These are phyloP conservation scores for Trochalopteron elliotii DNA, from an alignment of 2,113 vertebrate species.

Conservation along the genomic window DNA sequence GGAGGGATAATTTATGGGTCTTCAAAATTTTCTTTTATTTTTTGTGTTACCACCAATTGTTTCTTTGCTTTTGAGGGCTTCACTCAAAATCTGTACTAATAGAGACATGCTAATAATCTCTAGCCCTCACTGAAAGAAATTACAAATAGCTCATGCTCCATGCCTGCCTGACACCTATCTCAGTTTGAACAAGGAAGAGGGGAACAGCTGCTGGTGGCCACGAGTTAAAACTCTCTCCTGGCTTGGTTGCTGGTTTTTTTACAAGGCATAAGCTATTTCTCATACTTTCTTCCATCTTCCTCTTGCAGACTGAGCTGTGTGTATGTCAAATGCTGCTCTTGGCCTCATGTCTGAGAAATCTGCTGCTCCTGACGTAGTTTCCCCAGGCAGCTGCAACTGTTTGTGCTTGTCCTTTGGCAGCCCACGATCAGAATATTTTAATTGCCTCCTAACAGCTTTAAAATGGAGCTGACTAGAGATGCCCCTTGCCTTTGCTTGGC, in stretches of 20 bases:
- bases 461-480: neutral
- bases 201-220: neutral
- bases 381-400: neutral
- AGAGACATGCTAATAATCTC: neutral
- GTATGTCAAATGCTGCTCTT: too few relatives aligned
- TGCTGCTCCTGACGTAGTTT: neutral
- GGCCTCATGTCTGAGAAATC: constrained; percentile 41
- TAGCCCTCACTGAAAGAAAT: neutral
- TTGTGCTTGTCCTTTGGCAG: neutral
- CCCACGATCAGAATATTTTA: neutral
- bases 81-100: neutral
- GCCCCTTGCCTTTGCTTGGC: neutral
- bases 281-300: neutral
- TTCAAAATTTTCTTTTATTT: neutral
- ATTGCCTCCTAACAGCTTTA: neutral
- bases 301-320: neutral
- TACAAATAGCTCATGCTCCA: accelerated
- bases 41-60: neutral
- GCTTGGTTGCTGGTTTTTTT: neutral
- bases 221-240: neutral
- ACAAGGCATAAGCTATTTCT: neutral
- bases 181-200: neutral
- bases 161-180: neutral
- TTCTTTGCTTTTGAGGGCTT: neutral
- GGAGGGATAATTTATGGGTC: neutral